Conservation (phyloP, 2,113 vertebrate species). For the Heterotilapia buettikoferi region DNA sequence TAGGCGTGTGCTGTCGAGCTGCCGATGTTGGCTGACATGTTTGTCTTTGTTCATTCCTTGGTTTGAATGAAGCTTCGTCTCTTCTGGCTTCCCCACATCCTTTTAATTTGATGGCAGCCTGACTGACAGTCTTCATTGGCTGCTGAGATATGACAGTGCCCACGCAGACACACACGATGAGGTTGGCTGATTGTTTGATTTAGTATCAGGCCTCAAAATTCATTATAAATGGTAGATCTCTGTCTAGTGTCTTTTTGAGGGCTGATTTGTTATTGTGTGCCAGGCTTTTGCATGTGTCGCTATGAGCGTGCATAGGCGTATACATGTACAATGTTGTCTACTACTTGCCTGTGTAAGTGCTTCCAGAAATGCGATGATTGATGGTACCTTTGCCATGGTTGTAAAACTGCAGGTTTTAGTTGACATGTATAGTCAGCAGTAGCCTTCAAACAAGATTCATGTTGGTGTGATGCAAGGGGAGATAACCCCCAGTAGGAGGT, state of each 20-base stretch:
- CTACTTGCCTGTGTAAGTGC: neutral
- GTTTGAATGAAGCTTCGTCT: constrained; percentile 21
- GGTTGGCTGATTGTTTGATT: constrained; percentile 1
- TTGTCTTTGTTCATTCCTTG: constrained; percentile 40
- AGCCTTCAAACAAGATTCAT: constrained; percentile 56
- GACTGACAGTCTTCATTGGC: constrained; percentile 46
- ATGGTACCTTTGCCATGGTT: constrained; percentile 4
- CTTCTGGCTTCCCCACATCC: constrained; percentile 11
- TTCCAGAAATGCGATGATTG: constrained; percentile 19
- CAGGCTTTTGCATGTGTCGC: neutral
- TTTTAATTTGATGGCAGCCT: constrained; percentile 48
- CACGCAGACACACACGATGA: neutral
- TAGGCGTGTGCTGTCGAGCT: neutral
- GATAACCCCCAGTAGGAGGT: constrained; percentile 37
- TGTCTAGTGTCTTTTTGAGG: neutral
- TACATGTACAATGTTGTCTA: neutral
- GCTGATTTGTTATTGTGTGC: neutral
- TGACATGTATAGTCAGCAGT: constrained; percentile 30
- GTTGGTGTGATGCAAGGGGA: constrained; percentile 19
- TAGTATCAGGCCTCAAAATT: neutral
- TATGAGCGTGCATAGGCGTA: neutral
- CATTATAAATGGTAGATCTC: neutral
- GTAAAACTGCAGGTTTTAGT: constrained; percentile 12
- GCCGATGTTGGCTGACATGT: constrained; percentile 31
- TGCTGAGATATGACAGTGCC: constrained; percentile 25